phyloP scores from a whole-genome alignment of 2,888 invertebrate species.

The Amorpha juglandis region DNA sequence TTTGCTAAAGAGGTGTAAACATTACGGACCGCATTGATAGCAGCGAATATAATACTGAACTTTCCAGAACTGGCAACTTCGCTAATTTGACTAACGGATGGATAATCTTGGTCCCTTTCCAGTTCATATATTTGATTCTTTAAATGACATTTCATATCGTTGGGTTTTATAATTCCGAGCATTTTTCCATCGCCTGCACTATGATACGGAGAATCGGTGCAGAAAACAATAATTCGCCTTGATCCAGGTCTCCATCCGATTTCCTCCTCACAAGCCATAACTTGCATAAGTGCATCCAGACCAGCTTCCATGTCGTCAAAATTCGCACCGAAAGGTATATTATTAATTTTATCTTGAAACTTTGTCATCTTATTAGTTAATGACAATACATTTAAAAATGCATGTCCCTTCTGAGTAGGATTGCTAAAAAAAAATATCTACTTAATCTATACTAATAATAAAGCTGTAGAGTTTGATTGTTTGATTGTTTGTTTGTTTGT shows the following conservation, averaged over 20 bases:
- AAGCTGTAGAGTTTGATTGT: too few relatives aligned
- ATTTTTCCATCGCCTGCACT: constrained; percentile 92
- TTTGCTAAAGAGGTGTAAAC: constrained; percentile 83
- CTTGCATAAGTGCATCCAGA: constrained; percentile 94
- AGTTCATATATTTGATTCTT: constrained; percentile 80
- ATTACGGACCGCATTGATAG: constrained; percentile 65
- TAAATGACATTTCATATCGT: constrained; percentile 88
- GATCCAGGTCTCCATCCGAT: constrained; percentile 91
- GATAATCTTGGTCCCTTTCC: constrained; percentile 87
- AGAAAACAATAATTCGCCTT: constrained; percentile 89
- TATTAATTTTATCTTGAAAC: constrained; percentile 50
- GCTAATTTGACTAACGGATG: constrained; percentile 89
- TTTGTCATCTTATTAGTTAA: constrained; percentile 83
- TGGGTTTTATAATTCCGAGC: constrained; percentile 87
- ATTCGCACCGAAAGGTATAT: constrained; percentile 68
- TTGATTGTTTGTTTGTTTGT: too few relatives aligned
- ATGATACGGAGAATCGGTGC: constrained; percentile 92
- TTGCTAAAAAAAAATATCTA: constrained; percentile 3
- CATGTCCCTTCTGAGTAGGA: constrained; percentile 43
- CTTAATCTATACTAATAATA: too few relatives aligned
- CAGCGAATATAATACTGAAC: constrained; percentile 91
- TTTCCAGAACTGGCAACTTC: constrained; percentile 86
- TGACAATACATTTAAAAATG: constrained; percentile 88
- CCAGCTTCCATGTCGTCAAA: constrained; percentile 92
- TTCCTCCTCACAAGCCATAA: constrained; percentile 87